These are phyloP conservation scores for Physella acuta DNA, from an alignment of 1,140 invertebrate species.

Conservation along the genomic window DNA sequence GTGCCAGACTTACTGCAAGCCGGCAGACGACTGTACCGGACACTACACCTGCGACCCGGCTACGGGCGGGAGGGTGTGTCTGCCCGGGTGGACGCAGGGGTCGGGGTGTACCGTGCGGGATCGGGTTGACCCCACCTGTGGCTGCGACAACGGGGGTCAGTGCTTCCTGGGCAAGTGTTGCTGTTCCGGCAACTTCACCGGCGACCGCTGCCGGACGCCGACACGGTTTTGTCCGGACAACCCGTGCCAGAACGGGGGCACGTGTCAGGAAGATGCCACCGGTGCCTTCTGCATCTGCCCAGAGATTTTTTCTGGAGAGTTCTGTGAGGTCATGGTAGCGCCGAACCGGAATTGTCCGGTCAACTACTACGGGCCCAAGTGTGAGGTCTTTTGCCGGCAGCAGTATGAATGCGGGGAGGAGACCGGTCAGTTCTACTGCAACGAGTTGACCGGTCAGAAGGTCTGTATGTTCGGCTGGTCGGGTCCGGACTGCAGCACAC, in stretches of 20 bases:
- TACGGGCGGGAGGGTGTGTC: slow-evolving; percentile 79
- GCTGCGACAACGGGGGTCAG: slow-evolving; percentile 31
- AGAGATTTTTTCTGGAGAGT: slow-evolving; percentile 87
- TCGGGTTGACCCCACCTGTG: slow-evolving; percentile 10
- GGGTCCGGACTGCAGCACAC: slow-evolving; percentile 80
- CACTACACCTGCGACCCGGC: slow-evolving; percentile 79
- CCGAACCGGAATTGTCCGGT: slow-evolving; percentile 13
- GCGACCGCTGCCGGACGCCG: slow-evolving; percentile 20
- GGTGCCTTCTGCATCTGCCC: slow-evolving; percentile 59
- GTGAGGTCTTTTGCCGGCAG: slow-evolving; percentile 21
- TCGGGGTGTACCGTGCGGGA: slow-evolving; percentile 70
- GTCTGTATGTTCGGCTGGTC: slow-evolving; percentile 90
- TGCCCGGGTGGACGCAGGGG: slow-evolving; percentile 80
- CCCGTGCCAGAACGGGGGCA: slow-evolving; percentile 34
- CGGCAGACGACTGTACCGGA: slow-evolving; percentile 60
- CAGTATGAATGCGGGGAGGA: slow-evolving; percentile 25
- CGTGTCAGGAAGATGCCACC: slow-evolving; percentile 25
- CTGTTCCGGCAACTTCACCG: slow-evolving; percentile 23
- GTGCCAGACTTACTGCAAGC: slow-evolving; percentile 26
- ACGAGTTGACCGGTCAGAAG: slow-evolving; percentile 70
- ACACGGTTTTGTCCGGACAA: slow-evolving; percentile 18
- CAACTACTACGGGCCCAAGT: slow-evolving; percentile 25
- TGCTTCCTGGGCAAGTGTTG: slow-evolving; percentile 31
- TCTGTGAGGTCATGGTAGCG: slow-evolving; percentile 71
- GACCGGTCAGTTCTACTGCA: slow-evolving; percentile 82